These are phyloP conservation scores for Agrilus mali DNA, from an alignment of 2,888 invertebrate species.

Conservation along the genomic window DNA sequence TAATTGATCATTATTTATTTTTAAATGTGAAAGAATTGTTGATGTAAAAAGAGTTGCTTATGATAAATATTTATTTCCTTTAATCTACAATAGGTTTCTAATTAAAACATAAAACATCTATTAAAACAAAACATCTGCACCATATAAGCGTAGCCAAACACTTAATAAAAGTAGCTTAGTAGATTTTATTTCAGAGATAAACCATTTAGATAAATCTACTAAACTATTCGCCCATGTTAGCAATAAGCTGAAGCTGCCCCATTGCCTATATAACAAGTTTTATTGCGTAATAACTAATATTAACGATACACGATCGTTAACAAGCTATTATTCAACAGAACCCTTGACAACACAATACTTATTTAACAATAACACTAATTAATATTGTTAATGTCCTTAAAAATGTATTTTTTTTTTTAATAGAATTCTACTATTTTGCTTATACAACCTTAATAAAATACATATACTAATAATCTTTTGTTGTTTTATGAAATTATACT, in stretches of 20 bases:
- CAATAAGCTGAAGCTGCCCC: constrained; percentile 32
- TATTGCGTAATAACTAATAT: constrained; percentile 7
- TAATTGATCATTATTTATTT: too few species aligned
- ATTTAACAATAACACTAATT: constrained; percentile 3
- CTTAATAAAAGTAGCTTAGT: constrained; percentile 6
- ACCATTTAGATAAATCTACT: constrained; percentile 13
- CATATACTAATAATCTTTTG: neutral
- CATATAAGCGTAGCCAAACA: too few species aligned
- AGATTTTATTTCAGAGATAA: constrained; percentile 5
- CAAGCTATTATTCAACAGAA: constrained; percentile 4
- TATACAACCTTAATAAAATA: neutral
- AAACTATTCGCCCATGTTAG: constrained; percentile 10
- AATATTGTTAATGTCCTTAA: neutral
- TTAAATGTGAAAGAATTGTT: too few species aligned
- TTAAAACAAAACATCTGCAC: too few species aligned
- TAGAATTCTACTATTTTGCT: too few species aligned
- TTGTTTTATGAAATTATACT: too few species aligned
- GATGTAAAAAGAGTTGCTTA: too few species aligned
- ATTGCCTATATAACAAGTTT: constrained; percentile 27
- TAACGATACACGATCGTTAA: neutral
- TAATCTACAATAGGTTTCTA: too few species aligned
- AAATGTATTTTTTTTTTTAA: too few species aligned
- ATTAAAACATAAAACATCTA: too few species aligned
- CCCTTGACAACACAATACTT: neutral
- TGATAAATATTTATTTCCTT: too few species aligned